Base-by-base conservation (phyloP, 2,113 vertebrate genomes). In the Callopanchax toddi region DNA sequence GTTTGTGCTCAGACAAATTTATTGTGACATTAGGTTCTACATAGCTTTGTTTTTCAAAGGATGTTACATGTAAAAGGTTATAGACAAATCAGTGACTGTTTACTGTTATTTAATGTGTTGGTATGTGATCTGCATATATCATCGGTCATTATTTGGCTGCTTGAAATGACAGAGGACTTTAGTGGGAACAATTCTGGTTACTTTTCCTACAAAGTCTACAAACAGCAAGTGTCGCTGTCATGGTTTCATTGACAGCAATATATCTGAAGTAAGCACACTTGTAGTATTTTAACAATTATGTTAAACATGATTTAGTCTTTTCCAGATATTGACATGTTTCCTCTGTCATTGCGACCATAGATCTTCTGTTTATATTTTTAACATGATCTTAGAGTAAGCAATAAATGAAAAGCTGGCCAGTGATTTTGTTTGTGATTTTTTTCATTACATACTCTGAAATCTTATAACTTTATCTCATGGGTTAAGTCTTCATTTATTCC, bases 1-100 rank as follows among this genome's bases (percentile, higher is more conserved):
- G 45, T 78, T 70, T 76, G 21, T 46, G 63, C 65, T 79, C 82
- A 32, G 62, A 86, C 73, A 77, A 53, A 52, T 65, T 58, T 61
- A 62, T 71, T 29, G 51, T 71, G 54, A 69, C 46, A 71, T 36
- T 25, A 75, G 44, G 43, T 74, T 70, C 67, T 76, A 81, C 51
- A 65, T 51, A 70, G 15, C 42, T 65, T 58, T 43, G 45, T 22
- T 65, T 26, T 54, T 58, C 18, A 70, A 74, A 70, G 54, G 55
- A 50, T 22, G 43, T 54, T 43, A 82, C 37, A 68, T 21, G 56
- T 60, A 4, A 39, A 23, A 73, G 15, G 16, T 60, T 61, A 65
- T 8, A n/a, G 21, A 58, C 45, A 79, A 13, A 60, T 62, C 32
- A 26, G 18, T 74, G 29, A 68, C 58, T 58, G 52, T 40, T 82